phyloP scores from a whole-genome alignment of 2,797 vertebrate genomes.

The Epinephelus awoara region DNA sequence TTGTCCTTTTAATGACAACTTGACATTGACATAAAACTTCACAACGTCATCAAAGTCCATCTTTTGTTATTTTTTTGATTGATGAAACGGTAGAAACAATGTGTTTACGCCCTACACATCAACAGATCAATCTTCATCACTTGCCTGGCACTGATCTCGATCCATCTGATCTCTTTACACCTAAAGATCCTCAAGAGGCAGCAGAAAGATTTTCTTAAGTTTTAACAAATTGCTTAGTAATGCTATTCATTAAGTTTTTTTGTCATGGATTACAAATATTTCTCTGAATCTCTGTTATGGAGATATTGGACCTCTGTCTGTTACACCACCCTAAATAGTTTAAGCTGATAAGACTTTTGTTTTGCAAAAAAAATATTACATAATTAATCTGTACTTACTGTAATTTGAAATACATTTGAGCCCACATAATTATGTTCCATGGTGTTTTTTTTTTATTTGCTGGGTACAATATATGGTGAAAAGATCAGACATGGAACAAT shows the following conservation, averaged over 20 bases:
- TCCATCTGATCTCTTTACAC: background rate
- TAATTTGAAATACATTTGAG: background rate
- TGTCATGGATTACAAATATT: background rate
- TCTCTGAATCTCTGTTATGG: conserved; percentile 1
- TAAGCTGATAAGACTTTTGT: background rate
- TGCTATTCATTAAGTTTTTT: background rate
- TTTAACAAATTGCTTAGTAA: background rate
- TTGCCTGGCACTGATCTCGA: background rate
- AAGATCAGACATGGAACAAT: conserved; percentile 8
- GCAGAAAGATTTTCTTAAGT: background rate
- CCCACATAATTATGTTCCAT: conserved; percentile 4
- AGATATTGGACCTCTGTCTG: background rate
- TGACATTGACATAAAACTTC: too few species aligned
- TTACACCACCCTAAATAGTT: background rate
- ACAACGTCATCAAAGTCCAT: too few species aligned
- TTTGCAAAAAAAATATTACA: background rate
- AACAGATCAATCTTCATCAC: background rate
- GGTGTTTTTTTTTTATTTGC: conserved; percentile 10
- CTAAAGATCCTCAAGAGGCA: background rate
- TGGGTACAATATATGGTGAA: background rate
- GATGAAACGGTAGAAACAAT: too few species aligned
- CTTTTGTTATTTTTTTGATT: too few species aligned
- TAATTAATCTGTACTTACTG: background rate
- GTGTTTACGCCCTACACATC: background rate
- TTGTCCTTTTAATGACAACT: too few species aligned